Conservation (phyloP, 2,888 invertebrate species). For the Diabrotica balteata region DNA sequence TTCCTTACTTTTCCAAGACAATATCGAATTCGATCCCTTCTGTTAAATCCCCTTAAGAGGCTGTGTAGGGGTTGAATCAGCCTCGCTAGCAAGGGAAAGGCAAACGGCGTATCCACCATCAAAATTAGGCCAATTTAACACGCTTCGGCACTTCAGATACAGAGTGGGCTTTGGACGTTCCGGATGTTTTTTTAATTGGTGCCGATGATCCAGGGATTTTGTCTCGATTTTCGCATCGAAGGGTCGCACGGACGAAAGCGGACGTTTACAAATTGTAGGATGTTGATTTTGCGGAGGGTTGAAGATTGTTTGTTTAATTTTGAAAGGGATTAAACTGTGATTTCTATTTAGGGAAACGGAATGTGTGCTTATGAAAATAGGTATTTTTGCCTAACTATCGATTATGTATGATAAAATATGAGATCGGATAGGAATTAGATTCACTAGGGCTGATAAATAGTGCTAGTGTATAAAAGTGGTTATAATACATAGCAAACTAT, state of each 20-base stretch:
- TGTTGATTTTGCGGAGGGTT: constrained; percentile 5
- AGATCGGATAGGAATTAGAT: no score
- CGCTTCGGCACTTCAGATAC: constrained; percentile 37
- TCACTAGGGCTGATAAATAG: no score
- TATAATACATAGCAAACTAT: no score
- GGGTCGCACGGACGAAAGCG: background rate
- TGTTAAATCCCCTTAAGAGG: background rate
- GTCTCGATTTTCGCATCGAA: constrained; percentile 3
- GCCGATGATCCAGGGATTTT: constrained; percentile 25
- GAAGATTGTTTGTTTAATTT: constrained; percentile 16
- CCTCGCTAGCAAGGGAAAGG: constrained; percentile 27
- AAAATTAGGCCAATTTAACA: constrained; percentile 35
- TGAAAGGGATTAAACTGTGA: constrained; percentile 3
- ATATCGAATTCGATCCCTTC: background rate
- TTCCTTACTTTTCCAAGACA: background rate
- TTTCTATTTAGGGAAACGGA: no score
- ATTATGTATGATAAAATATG: no score
- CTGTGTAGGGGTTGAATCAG: constrained; percentile 2
- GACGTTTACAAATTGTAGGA: constrained; percentile 12
- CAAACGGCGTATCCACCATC: constrained; percentile 28
- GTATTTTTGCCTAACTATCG: no score
- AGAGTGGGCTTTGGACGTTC: constrained; percentile 16
- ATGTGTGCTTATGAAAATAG: no score
- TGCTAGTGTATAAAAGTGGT: no score
- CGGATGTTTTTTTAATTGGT: constrained; percentile 38